phyloP scores from a whole-genome alignment of 1,140 invertebrate genomes.

The Melanaphis sacchari region DNA sequence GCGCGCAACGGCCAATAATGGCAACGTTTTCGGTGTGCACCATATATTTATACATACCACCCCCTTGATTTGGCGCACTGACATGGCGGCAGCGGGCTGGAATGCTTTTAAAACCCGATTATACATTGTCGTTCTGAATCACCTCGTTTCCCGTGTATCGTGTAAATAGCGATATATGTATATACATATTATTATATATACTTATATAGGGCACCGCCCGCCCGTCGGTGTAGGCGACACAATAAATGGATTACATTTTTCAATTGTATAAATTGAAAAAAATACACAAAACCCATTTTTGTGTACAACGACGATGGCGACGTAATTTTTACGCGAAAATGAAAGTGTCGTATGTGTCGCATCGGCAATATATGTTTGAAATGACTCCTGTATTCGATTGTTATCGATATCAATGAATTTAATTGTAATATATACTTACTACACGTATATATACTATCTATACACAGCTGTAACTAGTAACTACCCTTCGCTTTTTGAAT shows the following conservation, averaged over 20 bases:
- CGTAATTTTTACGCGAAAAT: neutral
- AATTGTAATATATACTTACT: too few species aligned
- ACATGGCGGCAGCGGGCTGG: neutral
- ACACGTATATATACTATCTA: too few species aligned
- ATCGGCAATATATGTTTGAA: neutral
- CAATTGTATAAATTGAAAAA: constrained; percentile 6
- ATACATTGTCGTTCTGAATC: neutral
- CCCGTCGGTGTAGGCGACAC: neutral
- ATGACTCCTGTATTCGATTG: neutral
- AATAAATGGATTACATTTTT: constrained; percentile 14
- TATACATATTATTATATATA: neutral
- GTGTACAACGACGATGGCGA: neutral
- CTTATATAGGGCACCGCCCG: neutral
- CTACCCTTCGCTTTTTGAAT: neutral
- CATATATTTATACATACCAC: neutral
- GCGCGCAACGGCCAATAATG: neutral
- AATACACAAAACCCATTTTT: neutral
- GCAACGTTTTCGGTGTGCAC: neutral
- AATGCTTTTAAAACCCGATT: constrained; percentile 39
- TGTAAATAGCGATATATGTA: neutral
- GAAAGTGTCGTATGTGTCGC: neutral
- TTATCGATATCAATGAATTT: neutral
- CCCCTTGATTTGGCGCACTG: neutral
- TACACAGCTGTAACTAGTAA: too few species aligned
- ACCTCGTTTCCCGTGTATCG: neutral